Evolutionary conservation across 2,888 invertebrate genomes (phyloP), one percentile per base, ranked within the genome.

Genomic region (Meloe dianella): DNA sequence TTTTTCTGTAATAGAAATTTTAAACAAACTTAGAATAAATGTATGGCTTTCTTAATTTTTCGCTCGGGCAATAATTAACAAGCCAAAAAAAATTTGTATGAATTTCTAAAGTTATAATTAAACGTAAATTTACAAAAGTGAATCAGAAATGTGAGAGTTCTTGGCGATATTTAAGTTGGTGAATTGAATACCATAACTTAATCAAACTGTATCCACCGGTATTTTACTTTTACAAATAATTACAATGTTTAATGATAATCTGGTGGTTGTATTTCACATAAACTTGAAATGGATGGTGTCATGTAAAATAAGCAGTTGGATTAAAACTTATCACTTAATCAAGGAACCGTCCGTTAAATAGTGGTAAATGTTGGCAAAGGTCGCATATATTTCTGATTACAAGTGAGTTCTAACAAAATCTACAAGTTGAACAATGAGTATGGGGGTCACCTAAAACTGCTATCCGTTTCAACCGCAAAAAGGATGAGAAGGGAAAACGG

Each of bases 241-340:
- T 47, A 9, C 20, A 20, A 47, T 47, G 6, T 47, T 20, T 47
- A 20, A 7, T 9, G 63, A 59, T 59, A 60, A 62, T 58, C 47
- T 35, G 35, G 9, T 35, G 35, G 12, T 71, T 71, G 67, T 64
- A 70, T 74, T 70, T 70, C 69, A 60, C 66, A 68, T 64, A 64
- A 41, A 64, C 70, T 73, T 75, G 74, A 75, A 75, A 76, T 74
- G 74, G 76, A 72, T 75, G 7, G 71, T 76, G 74, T 75, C 75
- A 76, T 76, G 75, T 73, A 77, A 76, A 76, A 73, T 76, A 74
- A 74, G 74, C 74, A 70, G 71, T 74, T 71, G 73, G 73, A 71
- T 75, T 76, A 74, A 74, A 74, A 76, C 74, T 17, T 75, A 75
- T 75, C 77, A 72, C 75, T 77, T 77, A 77, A 77, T 77, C 77